phyloP scores from a whole-genome alignment of 2,113 vertebrate species.

The Himantopus leucocephalus region DNA sequence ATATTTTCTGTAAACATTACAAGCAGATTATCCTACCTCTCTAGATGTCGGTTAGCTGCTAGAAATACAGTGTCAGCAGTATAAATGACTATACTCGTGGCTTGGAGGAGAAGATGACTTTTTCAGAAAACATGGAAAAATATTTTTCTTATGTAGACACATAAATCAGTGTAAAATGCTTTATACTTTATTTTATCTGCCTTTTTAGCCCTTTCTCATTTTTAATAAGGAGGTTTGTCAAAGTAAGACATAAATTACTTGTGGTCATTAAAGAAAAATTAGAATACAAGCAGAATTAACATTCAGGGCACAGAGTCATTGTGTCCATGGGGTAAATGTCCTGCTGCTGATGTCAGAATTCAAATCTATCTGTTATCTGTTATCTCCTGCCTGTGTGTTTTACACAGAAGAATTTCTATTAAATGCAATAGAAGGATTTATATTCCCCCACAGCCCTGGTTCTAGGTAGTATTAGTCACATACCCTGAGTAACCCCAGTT shows the following conservation, averaged over 20 bases:
- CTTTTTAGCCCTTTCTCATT: not conserved
- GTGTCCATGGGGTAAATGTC: not conserved
- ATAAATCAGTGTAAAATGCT: not conserved
- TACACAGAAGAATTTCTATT: not conserved
- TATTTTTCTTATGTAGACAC: not conserved
- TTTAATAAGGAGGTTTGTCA: not conserved
- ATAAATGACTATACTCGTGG: not conserved
- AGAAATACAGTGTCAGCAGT: not conserved
- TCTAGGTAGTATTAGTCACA: not conserved
- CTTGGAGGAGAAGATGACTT: not conserved
- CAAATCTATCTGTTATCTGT: not conserved
- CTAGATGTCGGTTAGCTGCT: not conserved
- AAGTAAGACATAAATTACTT: not conserved
- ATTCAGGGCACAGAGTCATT: not conserved
- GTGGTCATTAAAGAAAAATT: not conserved
- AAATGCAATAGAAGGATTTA: not conserved
- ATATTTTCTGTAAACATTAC: not conserved
- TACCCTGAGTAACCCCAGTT: not conserved
- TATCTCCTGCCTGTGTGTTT: not conserved
- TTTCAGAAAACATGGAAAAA: not conserved
- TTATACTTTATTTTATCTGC: not conserved
- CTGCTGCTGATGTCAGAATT: not conserved
- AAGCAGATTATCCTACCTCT: not conserved
- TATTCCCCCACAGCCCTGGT: not conserved
- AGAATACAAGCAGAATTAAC: not conserved